Evolutionary conservation across 2,888 invertebrate genomes (phyloP).

Genomic region (Scaptomyza flava): DNA sequence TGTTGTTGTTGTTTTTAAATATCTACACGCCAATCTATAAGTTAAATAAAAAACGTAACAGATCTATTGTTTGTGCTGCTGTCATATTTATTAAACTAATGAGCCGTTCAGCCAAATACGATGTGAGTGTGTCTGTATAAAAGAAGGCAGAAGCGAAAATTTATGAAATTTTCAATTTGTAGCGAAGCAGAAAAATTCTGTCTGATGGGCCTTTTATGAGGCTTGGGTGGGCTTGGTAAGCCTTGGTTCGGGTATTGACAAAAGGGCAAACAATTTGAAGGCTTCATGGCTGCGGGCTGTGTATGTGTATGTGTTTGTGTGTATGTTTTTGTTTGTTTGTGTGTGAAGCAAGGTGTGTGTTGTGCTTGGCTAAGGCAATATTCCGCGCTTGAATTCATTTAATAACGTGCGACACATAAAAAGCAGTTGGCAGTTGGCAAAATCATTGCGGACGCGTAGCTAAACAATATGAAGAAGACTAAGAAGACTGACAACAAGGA

Average conservation of each 20-base stretch:
- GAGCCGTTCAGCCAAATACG: slow-evolving; percentile 48
- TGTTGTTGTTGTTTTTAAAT: slow-evolving; percentile 2
- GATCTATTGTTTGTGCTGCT: slow-evolving; percentile 29
- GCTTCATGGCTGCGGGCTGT: slow-evolving; percentile 47
- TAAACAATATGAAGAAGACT: slow-evolving; percentile 23
- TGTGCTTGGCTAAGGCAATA: slow-evolving; percentile 52
- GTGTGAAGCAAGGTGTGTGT: slow-evolving; percentile 33
- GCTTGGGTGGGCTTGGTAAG: slow-evolving; percentile 7
- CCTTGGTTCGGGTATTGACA: slow-evolving; percentile 42
- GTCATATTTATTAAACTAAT: slow-evolving; percentile 58
- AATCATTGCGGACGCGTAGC: slow-evolving; percentile 60
- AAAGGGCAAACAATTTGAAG: slow-evolving; percentile 51
- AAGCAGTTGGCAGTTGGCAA: slow-evolving; percentile 76
- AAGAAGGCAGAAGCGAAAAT: slow-evolving; percentile 36
- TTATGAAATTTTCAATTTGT: slow-evolving; percentile 66
- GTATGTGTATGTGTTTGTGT: slow-evolving; percentile 17
- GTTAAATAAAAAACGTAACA: slow-evolving; percentile 14
- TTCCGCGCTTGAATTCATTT: slow-evolving; percentile 77
- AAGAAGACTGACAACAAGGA: slow-evolving; percentile 24
- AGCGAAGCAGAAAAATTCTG: slow-evolving; percentile 62
- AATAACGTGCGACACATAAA: slow-evolving; percentile 78
- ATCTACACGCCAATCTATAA: neutral
- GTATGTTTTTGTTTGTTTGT: slow-evolving; percentile 13
- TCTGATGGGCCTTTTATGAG: slow-evolving; percentile 54
- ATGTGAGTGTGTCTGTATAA: neutral